Base-by-base conservation (phyloP, 2,113 vertebrate species). In the Acrocephalus kingi region DNA sequence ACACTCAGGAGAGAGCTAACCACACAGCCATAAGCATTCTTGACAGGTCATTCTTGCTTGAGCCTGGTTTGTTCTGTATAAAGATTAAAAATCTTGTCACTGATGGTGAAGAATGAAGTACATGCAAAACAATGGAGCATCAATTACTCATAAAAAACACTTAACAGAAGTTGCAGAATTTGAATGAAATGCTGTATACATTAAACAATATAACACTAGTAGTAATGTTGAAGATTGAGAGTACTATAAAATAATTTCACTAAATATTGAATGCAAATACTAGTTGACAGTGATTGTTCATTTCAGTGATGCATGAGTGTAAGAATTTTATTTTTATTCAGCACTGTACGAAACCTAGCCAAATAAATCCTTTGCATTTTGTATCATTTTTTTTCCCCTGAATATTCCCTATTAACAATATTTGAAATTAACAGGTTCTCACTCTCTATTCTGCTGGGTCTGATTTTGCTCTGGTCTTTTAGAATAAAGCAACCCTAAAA, bases 31-130 rank as follows among this genome's bases (percentile, higher is more conserved):
- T 97, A 97, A 98, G 96, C 96, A 97, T 97, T 96, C 95, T 92
- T 98, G 97, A 97, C 96, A 97, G 96, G 85, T 86, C 95, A 90
- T 96, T 96, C 87, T 96, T 94, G 85, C 92, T 82, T 63, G 24
- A 93, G 82, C 89, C 95, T 96, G 72, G 74, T 87, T 97, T 95
- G 87, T 97, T 92, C 84, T 93, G 69, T 84, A 81, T 78, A 85
- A 97, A 97, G 97, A 97, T 96, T 89, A 96, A 97, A 97, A 97
- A 95, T 95, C 96, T 93, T 97, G 92, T 97, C 96, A 95, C 80
- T 94, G 95, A 93, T 54, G 67, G 92, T 96, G 93, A 96, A 94
- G 96, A 95, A 96, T 93, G 88, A 96, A 97, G 77, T 80, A 58
- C 72, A 64, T 22, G 41, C 84, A 84, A 96, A 97, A 96, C 81